These are phyloP conservation scores for Cerastis rubricosa DNA, from an alignment of 2,888 invertebrate genomes.

Conservation along the genomic window DNA sequence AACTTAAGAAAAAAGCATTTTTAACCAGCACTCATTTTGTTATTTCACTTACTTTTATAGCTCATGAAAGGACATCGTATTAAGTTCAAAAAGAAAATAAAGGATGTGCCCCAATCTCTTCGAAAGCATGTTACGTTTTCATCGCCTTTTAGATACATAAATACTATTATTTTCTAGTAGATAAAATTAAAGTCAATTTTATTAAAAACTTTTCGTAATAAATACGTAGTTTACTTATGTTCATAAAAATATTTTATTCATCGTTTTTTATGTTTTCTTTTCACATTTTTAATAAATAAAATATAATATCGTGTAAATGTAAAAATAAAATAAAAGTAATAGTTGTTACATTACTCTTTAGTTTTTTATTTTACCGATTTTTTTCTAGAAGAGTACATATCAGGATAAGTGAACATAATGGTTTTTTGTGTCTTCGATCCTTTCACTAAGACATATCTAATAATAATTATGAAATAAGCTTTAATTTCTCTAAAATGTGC, in stretches of 20 bases:
- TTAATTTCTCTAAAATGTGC: constrained; percentile 77
- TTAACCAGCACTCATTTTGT: neutral
- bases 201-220: constrained; percentile 33
- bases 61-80: constrained; percentile 26
- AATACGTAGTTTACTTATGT: constrained; percentile 20
- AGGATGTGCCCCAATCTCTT: constrained; percentile 21
- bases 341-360: constrained; percentile 26
- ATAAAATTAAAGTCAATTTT: constrained; percentile 60
- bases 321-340: constrained; percentile 12
- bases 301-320: constrained; percentile 15
- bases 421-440: constrained; percentile 26
- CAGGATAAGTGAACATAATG: constrained; percentile 38
- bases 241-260: constrained; percentile 30
- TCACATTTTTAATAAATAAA: constrained; percentile 27
- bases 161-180: constrained; percentile 41
- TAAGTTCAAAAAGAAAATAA: constrained; percentile 12
- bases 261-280: constrained; percentile 39
- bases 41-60: neutral
- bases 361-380: constrained; percentile 21
- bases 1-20: neutral
- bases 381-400: constrained; percentile 63
- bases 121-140: constrained; percentile 28
- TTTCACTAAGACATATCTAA: constrained; percentile 39
- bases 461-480: constrained; percentile 67
- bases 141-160: constrained; percentile 41